These are phyloP conservation scores for Lycodopsis pacificus DNA, from an alignment of 2,797 vertebrate species.

Conservation along the genomic window DNA sequence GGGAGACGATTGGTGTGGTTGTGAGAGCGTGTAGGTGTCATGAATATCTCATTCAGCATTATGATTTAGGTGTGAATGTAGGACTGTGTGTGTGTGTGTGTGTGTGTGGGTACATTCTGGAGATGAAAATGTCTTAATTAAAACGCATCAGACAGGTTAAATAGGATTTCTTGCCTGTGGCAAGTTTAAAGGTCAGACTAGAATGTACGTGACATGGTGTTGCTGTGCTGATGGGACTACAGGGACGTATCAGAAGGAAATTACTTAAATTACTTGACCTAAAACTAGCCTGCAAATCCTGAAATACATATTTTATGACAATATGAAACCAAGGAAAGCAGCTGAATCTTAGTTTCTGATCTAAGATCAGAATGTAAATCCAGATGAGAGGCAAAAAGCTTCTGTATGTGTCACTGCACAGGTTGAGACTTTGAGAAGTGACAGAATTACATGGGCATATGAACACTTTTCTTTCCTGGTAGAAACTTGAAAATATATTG, in stretches of 20 bases:
- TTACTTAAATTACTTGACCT: not conserved
- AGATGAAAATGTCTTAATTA: conserved; percentile 39
- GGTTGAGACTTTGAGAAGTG: not conserved
- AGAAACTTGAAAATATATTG: not conserved
- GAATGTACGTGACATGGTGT: not conserved
- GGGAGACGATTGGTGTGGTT: conserved; percentile 27
- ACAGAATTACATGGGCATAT: not conserved
- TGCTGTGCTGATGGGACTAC: not conserved
- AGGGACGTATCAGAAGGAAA: not conserved
- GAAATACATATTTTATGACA: conserved; percentile 11
- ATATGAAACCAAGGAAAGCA: not conserved
- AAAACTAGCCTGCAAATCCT: not conserved
- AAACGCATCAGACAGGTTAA: conserved; percentile 21
- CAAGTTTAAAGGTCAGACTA: conserved; percentile 47
- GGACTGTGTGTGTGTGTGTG: not conserved
- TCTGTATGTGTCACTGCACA: not conserved
- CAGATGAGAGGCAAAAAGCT: not conserved
- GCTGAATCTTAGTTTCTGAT: not conserved
- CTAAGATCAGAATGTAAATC: not conserved
- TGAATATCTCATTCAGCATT: not conserved
- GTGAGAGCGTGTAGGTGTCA: conserved; percentile 22
- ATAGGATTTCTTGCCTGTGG: conserved; percentile 18
- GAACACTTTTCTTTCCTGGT: not conserved
- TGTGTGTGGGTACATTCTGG: not conserved
- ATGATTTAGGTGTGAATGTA: not conserved